Evolutionary conservation across 2,797 vertebrate genomes (phyloP).

Genomic region (Valencia hispanica): DNA sequence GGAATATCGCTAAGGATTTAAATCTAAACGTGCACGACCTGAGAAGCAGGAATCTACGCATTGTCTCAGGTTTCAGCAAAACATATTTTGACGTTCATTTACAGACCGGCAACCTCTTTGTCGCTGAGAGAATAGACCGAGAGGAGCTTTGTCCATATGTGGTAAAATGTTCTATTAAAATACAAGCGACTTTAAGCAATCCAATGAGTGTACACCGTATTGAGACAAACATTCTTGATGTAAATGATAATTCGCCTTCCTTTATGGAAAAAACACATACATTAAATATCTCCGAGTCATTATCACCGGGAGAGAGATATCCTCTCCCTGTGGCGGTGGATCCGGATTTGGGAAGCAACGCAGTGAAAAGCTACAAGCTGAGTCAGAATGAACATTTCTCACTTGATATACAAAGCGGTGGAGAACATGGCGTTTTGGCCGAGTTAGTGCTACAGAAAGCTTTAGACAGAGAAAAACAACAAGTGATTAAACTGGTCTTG

Average conservation of each 20-base stretch:
- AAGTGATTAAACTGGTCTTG: slow-evolving; percentile 65
- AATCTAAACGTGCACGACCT: slow-evolving; percentile 70
- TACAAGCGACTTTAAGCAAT: slow-evolving; percentile 78
- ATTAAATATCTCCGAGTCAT: slow-evolving; percentile 76
- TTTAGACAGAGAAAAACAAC: slow-evolving; percentile 81
- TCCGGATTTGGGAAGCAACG: slow-evolving; percentile 77
- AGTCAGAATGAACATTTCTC: slow-evolving; percentile 80
- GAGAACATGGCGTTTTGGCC: slow-evolving; percentile 74
- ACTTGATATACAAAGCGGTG: slow-evolving; percentile 74
- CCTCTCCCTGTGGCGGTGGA: slow-evolving; percentile 79
- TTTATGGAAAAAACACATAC: slow-evolving; percentile 45
- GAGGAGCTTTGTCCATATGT: slow-evolving; percentile 70
- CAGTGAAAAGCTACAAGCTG: slow-evolving; percentile 81
- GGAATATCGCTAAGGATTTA: slow-evolving; percentile 80
- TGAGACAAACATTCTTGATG: slow-evolving; percentile 74
- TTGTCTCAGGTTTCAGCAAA: slow-evolving; percentile 72
- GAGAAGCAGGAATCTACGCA: slow-evolving; percentile 63
- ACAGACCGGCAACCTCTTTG: slow-evolving; percentile 69
- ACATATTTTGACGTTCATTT: slow-evolving; percentile 74
- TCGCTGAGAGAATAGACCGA: slow-evolving; percentile 74
- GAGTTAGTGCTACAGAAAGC: slow-evolving; percentile 81
- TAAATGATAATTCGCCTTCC: slow-evolving; percentile 74
- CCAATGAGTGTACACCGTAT: slow-evolving; percentile 77
- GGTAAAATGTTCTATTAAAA: slow-evolving; percentile 72
- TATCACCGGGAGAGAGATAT: slow-evolving; percentile 67